Conservation (phyloP, 2,888 invertebrate genomes). For the Trissolcus brochymenae region DNA sequence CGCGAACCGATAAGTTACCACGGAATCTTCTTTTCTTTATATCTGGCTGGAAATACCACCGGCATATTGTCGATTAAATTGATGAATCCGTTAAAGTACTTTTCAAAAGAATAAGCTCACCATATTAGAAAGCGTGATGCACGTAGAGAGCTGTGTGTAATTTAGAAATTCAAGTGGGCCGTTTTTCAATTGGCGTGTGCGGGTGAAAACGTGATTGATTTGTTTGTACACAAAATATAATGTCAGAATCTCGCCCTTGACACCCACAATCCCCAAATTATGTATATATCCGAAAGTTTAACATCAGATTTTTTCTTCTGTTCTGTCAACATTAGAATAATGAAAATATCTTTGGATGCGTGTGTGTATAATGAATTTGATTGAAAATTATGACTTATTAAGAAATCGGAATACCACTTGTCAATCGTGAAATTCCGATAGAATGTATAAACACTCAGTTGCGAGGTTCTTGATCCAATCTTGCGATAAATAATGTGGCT, state of each 20-base stretch:
- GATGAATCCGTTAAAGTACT: neutral
- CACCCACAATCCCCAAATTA: constrained; percentile 15
- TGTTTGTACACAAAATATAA: neutral
- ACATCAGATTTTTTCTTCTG: neutral
- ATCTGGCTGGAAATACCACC: neutral
- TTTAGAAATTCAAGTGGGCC: constrained; percentile 23
- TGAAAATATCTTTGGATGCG: neutral
- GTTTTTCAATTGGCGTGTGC: constrained; percentile 6
- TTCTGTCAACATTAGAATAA: neutral
- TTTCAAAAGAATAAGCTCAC: neutral
- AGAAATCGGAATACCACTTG: no score
- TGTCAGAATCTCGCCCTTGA: neutral
- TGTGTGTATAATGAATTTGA: neutral
- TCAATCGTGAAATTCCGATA: no score
- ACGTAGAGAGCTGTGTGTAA: constrained; percentile 1
- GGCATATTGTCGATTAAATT: no score
- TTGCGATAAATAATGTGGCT: no score
- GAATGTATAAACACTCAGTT: no score
- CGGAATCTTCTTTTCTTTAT: neutral
- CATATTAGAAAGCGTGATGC: constrained; percentile 22
- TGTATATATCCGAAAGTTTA: neutral
- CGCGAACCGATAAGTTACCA: no score
- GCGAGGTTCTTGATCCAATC: no score
- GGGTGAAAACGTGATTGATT: constrained; percentile 30
- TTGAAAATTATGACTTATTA: neutral